A percentile compares a stretch with the other conserved stretches of the same genome.
phyloP scores from a whole-genome alignment of 2,888 invertebrate genomes.

The Drosophila neotestacea region DNA sequence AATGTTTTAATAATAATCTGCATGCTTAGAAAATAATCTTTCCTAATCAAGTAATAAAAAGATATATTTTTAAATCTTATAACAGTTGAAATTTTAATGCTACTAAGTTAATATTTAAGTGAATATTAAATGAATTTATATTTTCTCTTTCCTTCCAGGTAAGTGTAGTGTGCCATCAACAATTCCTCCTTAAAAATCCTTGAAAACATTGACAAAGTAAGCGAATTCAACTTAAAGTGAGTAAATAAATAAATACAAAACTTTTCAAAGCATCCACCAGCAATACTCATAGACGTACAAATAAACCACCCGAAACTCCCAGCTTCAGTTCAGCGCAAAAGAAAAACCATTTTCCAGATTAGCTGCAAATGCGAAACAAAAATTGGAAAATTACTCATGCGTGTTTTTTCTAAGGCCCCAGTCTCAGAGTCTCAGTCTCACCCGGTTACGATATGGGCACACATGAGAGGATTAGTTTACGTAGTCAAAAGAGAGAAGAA shows the following conservation, averaged over 20 bases:
- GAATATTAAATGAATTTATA: neutral
- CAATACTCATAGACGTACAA: neutral
- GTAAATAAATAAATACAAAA: conserved; percentile 57
- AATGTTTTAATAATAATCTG: neutral
- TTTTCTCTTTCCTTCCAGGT: conserved; percentile 51
- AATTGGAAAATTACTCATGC: conserved; percentile 80
- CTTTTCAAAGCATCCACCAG: conserved; percentile 26
- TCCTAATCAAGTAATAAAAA: too few relatives aligned
- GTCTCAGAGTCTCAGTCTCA: conserved; percentile 6
- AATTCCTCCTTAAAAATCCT: neutral
- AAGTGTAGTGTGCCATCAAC: conserved; percentile 45
- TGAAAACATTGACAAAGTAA: conserved; percentile 56
- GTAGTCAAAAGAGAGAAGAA: conserved; percentile 29
- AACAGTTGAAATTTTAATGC: neutral
- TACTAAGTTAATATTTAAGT: neutral
- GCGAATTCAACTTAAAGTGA: conserved; percentile 55
- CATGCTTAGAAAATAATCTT: conserved; percentile 19
- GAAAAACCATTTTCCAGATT: conserved; percentile 75
- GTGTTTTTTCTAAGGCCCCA: conserved; percentile 31
- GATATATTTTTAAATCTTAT: too few relatives aligned
- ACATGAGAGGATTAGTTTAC: conserved; percentile 52
- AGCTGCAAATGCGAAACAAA: conserved; percentile 72
- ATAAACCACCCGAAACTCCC: conserved; percentile 13
- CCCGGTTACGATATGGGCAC: conserved; percentile 36
- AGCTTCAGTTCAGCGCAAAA: conserved; percentile 17